Percentiles rank a stretch among this genome's conserved stretches.
These are phyloP conservation scores for Cephus pulcher DNA, from an alignment of 2,888 invertebrate species.

Conservation along the genomic window DNA sequence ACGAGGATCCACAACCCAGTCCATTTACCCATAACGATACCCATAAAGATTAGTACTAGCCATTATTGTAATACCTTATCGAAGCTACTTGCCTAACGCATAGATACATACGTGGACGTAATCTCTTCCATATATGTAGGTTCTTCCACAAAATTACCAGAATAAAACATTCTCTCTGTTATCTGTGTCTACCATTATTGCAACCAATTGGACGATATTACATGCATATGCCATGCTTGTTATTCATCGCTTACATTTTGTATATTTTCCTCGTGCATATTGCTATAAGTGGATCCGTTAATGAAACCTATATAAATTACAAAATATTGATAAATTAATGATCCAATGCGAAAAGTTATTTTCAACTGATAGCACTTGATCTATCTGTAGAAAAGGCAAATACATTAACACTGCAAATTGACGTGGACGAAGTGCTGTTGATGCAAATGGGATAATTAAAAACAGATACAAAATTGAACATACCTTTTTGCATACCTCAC, in stretches of 20 bases:
- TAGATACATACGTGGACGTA: background rate
- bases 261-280: background rate
- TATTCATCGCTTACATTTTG: background rate
- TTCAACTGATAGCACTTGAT: background rate
- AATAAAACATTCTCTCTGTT: background rate
- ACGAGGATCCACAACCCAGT: constrained; percentile 14
- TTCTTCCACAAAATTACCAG: background rate
- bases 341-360: background rate
- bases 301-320: background rate
- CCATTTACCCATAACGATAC: constrained; percentile 22
- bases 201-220: background rate
- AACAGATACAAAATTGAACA: background rate
- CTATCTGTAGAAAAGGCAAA: background rate
- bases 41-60: constrained; percentile 23
- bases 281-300: background rate
- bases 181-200: background rate
- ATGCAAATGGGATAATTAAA: background rate
- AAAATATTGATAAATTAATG: background rate
- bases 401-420: background rate
- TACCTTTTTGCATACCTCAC: background rate
- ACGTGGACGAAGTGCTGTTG: background rate
- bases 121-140: background rate
- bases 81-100: constrained; percentile 13
- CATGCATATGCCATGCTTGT: background rate
- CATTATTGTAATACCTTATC: constrained; percentile 24